Conservation (phyloP, 2,888 invertebrate genomes). For the Petrolisthes manimaculis region DNA sequence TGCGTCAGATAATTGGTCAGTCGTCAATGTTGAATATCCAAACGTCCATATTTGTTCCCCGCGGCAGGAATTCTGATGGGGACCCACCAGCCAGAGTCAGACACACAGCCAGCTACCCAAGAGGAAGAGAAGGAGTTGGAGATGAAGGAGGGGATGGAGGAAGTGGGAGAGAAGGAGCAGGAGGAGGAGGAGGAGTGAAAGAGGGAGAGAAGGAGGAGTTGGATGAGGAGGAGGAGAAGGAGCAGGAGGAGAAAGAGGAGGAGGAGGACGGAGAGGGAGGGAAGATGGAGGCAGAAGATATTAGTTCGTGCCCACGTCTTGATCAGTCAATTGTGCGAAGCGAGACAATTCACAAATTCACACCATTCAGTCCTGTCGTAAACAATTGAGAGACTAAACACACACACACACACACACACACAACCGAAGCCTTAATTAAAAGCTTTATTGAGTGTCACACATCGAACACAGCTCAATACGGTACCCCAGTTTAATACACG, state of each 20-base stretch:
- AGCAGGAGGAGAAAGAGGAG: too few species aligned
- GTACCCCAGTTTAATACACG: background rate
- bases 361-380: background rate
- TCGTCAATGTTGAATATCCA: slow-evolving; percentile 43
- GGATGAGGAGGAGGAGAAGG: too few species aligned
- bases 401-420: background rate
- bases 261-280: too few species aligned
- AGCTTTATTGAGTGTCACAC: slow-evolving; percentile 2
- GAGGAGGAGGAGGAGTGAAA: too few species aligned
- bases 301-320: slow-evolving; percentile 35
- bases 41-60: slow-evolving; percentile 44
- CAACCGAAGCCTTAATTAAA: slow-evolving; percentile 28
- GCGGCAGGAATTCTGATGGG: slow-evolving; percentile 41
- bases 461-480: background rate
- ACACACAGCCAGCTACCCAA: too few species aligned
- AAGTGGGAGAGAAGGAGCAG: too few species aligned
- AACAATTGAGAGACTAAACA: too few species aligned
- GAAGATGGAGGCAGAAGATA: background rate
- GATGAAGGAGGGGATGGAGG: too few species aligned
- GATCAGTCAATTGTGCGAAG: slow-evolving; percentile 26
- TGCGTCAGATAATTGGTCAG: slow-evolving; percentile 50
- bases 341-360: background rate
- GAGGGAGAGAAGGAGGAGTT: too few species aligned
- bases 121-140: too few species aligned
- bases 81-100: background rate